Evolutionary conservation across 2,888 invertebrate species (phyloP), one percentile per base, ranked within the genome.

Genomic region (Thymelicus sylvestris): DNA sequence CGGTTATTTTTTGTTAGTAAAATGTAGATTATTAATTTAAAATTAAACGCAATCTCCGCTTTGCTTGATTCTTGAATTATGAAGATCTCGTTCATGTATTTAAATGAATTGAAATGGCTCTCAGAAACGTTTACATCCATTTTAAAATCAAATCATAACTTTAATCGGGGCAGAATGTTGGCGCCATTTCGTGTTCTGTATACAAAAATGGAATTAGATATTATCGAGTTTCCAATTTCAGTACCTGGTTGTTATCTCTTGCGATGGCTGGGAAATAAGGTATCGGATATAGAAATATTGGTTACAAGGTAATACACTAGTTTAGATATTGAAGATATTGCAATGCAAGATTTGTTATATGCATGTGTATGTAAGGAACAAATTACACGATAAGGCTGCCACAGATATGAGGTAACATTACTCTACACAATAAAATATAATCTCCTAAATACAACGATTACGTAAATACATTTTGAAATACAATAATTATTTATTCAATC

Each of bases 281-380:
- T 0, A 85, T 97, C 69, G 96, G 96, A 19, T 95, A 94, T 80
- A 94, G 92, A 77, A 91, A 89, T 73, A 83, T 82, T 4, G 96
- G 96, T 6, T 96, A 96, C 79, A 95, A 96, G 80, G 91, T 94
- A 38, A 94, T 96, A 65, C 96, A 96, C 72, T 93, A 94, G 80
- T 95, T 95, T 82, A 96, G 96, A 7, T 95, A 95, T 4, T 96
- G 96, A 84, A 96, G 96, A n/a, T 96, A 93, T 81, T 97, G 97
- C 81, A 95, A 95, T 50, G 95, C 96, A 0, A 96, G 96, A 3
- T 95, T 96, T 91, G 95, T 96, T 63, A 96, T 96, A 96, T 95
- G 94, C 80, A 96, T 96, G 95, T 94, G 95, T 87, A 94, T 95
- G 95, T 95, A 82, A 78, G 60, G 31, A 31, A 50, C 44, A 44